Evolutionary conservation across 2,888 invertebrate species (phyloP).

Genomic region (Strigamia maritima): DNA sequence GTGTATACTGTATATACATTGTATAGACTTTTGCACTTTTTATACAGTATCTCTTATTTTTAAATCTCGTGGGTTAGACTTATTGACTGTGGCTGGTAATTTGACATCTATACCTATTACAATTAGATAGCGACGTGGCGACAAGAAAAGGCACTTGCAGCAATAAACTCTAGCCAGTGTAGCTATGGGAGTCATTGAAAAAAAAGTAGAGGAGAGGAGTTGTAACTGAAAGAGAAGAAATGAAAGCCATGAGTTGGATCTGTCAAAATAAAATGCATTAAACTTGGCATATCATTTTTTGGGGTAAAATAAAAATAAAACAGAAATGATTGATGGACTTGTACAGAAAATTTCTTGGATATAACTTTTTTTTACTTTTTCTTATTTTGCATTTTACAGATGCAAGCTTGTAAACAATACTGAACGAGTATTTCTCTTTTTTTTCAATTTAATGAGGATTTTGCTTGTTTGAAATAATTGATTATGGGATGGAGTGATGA

Average conservation of each 20-base stretch:
- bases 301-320: background rate
- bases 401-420: background rate
- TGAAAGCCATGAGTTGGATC: constrained; percentile 25
- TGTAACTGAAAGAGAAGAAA: background rate
- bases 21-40: background rate
- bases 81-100: constrained; percentile 8
- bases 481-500: constrained; percentile 17
- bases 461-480: constrained; percentile 25
- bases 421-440: background rate
- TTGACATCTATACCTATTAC: constrained; percentile 34
- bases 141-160: constrained; percentile 29
- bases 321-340: background rate
- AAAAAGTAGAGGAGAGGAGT: background rate
- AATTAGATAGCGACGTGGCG: constrained; percentile 22
- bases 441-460: constrained; percentile 24
- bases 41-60: background rate
- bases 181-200: background rate
- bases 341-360: background rate
- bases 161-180: constrained; percentile 17
- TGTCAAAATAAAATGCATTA: constrained; percentile 1
- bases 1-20: no score
- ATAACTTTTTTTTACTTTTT: background rate
- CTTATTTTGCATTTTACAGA: background rate
- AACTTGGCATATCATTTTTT: constrained; percentile 14
- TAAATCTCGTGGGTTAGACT: background rate